A percentile compares a stretch with the other conserved stretches of the same genome.
These are phyloP conservation scores for Notothenia coriiceps DNA, from an alignment of 2,113 vertebrate genomes.

Conservation along the genomic window DNA sequence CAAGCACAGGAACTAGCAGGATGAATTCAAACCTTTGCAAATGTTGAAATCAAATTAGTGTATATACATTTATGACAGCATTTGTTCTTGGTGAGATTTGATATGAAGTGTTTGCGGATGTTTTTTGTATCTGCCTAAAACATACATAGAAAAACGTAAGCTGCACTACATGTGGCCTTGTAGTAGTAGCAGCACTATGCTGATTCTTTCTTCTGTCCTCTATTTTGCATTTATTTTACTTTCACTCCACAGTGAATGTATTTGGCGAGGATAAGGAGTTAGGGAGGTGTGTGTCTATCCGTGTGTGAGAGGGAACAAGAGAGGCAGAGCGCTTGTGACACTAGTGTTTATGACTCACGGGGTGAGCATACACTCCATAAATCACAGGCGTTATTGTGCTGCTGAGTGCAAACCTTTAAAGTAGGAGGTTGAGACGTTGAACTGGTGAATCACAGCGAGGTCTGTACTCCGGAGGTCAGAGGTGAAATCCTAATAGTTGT, in stretches of 20 bases:
- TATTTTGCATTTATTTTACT: conserved; percentile 27
- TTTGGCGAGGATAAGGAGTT: conserved; percentile 20
- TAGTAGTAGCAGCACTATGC: not conserved
- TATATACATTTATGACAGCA: too few species aligned
- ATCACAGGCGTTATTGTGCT: conserved; percentile 49
- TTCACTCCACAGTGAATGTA: not conserved
- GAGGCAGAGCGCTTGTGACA: conserved; percentile 16
- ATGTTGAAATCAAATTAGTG: too few species aligned
- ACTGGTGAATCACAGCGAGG: conserved; percentile 24
- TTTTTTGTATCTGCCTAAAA: too few species aligned
- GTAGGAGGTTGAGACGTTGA: conserved; percentile 31
- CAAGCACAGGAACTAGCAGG: too few species aligned
- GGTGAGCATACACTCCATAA: conserved; percentile 35
- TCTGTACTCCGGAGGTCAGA: conserved; percentile 43
- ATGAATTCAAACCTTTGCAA: too few species aligned
- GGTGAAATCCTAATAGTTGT: conserved; percentile 23
- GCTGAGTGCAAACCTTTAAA: conserved; percentile 1
- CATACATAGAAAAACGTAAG: not conserved
- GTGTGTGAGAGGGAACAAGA: not conserved
- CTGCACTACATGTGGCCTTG: not conserved
- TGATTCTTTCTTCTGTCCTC: not conserved
- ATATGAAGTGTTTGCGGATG: too few species aligned
- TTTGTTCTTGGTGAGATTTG: too few species aligned
- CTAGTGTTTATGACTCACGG: conserved; percentile 43
- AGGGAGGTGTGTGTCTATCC: not conserved